phyloP scores from a whole-genome alignment of 2,888 invertebrate genomes.

The Sarcophaga carnaria region DNA sequence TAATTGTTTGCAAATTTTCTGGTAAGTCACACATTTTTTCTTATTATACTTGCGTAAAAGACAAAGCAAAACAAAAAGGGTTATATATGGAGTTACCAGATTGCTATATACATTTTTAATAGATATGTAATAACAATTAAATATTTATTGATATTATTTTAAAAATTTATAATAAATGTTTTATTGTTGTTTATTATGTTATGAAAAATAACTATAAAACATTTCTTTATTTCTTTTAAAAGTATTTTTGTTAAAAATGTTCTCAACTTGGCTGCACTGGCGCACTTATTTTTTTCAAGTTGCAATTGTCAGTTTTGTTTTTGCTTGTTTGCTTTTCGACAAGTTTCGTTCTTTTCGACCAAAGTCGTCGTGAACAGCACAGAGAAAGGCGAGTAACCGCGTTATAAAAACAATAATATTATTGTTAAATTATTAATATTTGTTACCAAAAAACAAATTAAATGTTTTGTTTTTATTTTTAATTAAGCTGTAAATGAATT shows the following conservation, averaged over 20 bases:
- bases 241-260: not conserved
- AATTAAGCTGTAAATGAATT: conserved; percentile 9
- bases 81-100: no score
- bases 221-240: no score
- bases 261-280: conserved; percentile 9
- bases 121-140: no score
- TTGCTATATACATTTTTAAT: no score
- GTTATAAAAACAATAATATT: conserved; percentile 68
- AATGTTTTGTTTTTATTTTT: conserved; percentile 20
- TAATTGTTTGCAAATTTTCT: conserved; percentile 68
- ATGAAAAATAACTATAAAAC: no score
- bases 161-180: no score
- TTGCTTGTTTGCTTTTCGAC: conserved; percentile 38
- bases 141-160: no score
- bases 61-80: not conserved
- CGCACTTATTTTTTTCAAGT: not conserved
- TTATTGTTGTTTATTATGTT: no score
- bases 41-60: not conserved
- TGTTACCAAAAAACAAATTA: conserved; percentile 2
- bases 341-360: conserved; percentile 64
- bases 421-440: conserved; percentile 56
- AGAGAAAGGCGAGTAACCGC: conserved; percentile 64
- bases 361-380: conserved; percentile 61
- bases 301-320: conserved; percentile 28
- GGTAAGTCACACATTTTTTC: conserved; percentile 61